Base-by-base conservation (phyloP, 2,797 vertebrate genomes). In the Valencia hispanica region DNA sequence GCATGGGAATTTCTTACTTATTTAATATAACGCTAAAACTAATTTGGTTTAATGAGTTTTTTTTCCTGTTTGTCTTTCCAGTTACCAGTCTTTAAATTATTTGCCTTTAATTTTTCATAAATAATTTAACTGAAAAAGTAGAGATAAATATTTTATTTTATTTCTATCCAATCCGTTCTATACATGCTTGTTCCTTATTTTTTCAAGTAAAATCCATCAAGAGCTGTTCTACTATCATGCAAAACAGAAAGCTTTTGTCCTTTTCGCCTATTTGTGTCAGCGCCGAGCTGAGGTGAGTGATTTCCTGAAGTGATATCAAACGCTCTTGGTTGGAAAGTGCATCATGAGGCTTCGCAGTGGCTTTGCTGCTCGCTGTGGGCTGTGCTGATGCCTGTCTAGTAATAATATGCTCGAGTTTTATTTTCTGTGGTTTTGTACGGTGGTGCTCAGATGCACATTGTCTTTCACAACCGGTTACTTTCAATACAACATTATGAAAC, bases 401-500 rank as follows among this genome's bases (percentile, higher is more conserved):
- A 74, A 83, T 73, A 75, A 82, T 79, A 73, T 9, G 71, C 72
- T 41, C 72, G 27, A 53, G 25, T 77, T 70, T 70, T 63, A 17
- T 85, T 65, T 55, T 86, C 43, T 79, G 83, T 82, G 86, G 86
- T 88, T 89, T 86, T 73, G 80, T 83, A 32, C 76, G 48, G 68
- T 43, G 66, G 53, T 61, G 39, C 68, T 81, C 48, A 68, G 63
- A 71, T 68, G 66, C 74, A 75, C 81, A 77, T 51, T 77, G 77
- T 79, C 61, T 91, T 83, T 88, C 89, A 59, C 77, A 85, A 75
- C 75, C 50, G 78, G 48, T 47, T 75, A 75, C 80, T 81, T 80
- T 80, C 80, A 81, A 65, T 79, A 82, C 83, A 71, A 74, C 48
- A 81, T 86, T 78, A 73, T 79, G 82, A 87, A 89, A 89, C 74